Conservation (phyloP, 2,888 invertebrate genomes). For the Nemurella pictetii region DNA sequence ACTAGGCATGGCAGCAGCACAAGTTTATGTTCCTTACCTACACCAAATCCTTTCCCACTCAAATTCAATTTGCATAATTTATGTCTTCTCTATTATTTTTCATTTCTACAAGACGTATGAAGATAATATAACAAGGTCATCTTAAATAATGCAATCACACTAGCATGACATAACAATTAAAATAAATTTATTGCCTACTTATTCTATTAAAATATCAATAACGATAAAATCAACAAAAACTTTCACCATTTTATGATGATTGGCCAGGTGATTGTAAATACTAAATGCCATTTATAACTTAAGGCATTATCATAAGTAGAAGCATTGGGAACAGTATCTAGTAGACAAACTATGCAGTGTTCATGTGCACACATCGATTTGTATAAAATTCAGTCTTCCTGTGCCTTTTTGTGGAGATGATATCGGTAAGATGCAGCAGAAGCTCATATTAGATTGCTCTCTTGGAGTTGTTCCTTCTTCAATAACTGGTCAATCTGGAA, state of each 20-base stretch:
- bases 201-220: not conserved
- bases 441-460: not conserved
- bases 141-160: not conserved
- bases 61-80: not conserved
- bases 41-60: not conserved
- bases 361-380: not conserved
- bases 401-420: not conserved
- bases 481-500: slow-evolving; percentile 76
- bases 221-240: not conserved
- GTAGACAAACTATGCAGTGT: not conserved
- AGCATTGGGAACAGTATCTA: not conserved
- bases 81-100: not conserved
- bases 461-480: slow-evolving; percentile 53
- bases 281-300: not conserved
- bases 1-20: not conserved
- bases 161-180: not conserved
- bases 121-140: not conserved
- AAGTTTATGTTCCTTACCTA: not conserved
- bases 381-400: not conserved
- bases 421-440: not conserved
- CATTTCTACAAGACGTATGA: not conserved
- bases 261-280: not conserved
- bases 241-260: not conserved
- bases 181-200: not conserved
- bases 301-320: not conserved